phyloP scores from a whole-genome alignment of 2,797 vertebrate species.

The Apodemus agrarius region DNA sequence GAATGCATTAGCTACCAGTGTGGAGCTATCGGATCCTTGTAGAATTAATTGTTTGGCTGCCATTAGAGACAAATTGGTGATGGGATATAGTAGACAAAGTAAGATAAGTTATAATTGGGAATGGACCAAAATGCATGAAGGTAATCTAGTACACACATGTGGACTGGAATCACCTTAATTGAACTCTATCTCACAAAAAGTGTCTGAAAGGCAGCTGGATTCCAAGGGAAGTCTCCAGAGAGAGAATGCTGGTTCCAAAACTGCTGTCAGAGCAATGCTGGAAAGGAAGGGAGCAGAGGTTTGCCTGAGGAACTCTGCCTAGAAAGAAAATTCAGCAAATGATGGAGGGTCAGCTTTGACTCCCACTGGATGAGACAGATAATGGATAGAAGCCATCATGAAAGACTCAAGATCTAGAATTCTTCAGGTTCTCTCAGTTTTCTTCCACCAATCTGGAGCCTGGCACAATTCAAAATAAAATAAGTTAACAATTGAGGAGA shows the following conservation, averaged over 20 bases:
- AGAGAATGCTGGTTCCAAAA: not conserved
- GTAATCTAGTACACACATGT: not conserved
- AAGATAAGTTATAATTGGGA: slow-evolving; percentile 30
- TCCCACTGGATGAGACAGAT: not conserved
- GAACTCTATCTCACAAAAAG: not conserved
- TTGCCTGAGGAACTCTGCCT: not conserved
- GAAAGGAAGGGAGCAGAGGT: not conserved
- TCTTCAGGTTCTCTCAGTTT: not conserved
- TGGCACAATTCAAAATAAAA: not conserved
- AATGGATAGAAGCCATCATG: not conserved
- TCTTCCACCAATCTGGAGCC: not conserved
- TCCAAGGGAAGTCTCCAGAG: not conserved
- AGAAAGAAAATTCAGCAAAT: not conserved
- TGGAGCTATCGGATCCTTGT: not conserved
- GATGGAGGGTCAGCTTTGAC: not conserved
- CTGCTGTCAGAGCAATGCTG: not conserved
- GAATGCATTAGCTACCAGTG: not conserved
- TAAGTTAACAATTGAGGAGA: not conserved
- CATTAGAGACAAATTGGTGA: not conserved
- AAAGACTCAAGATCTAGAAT: not conserved
- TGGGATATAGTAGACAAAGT: not conserved
- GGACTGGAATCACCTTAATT: not conserved
- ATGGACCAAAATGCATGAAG: not conserved
- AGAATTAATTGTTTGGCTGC: not conserved
- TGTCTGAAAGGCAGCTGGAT: not conserved